phyloP scores from a whole-genome alignment of 2,888 invertebrate species.

The Biston betularia region DNA sequence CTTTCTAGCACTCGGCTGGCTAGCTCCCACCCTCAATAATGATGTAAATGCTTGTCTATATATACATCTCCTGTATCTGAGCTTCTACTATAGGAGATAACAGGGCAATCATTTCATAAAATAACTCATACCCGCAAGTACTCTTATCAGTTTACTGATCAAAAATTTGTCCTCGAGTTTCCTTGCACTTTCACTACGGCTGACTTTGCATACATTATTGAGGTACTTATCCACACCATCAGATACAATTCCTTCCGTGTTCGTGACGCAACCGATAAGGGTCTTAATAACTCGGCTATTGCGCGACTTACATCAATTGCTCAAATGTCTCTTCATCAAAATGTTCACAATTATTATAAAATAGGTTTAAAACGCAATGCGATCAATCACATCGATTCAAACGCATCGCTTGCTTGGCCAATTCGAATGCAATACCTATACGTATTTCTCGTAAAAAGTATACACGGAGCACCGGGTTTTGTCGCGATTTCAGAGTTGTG shows the following conservation, averaged over 20 bases:
- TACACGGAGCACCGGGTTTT: too few species aligned
- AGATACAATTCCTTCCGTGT: slow-evolving; percentile 43
- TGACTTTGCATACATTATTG: slow-evolving; percentile 24
- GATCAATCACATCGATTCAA: too few species aligned
- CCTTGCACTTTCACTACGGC: slow-evolving; percentile 37
- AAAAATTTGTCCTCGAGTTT: slow-evolving; percentile 19
- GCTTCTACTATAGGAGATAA: too few species aligned
- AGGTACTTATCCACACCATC: slow-evolving; percentile 35
- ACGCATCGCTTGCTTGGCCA: too few species aligned
- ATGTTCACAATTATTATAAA: slow-evolving; percentile 27
- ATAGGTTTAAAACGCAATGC: neutral
- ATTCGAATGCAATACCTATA: too few species aligned
- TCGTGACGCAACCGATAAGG: slow-evolving; percentile 40
- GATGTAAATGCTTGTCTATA: too few species aligned
- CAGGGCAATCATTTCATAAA: too few species aligned
- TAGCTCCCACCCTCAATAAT: too few species aligned
- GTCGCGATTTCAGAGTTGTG: too few species aligned
- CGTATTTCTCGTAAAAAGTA: too few species aligned
- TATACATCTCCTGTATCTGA: too few species aligned
- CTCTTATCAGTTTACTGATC: neutral
- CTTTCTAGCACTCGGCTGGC: too few species aligned
- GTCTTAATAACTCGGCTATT: slow-evolving; percentile 36
- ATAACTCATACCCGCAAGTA: neutral
- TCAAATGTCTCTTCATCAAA: slow-evolving; percentile 32
- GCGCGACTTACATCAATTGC: slow-evolving; percentile 30